phyloP scores from a whole-genome alignment of 2,113 vertebrate genomes.

The Emydocephalus ijimae region DNA sequence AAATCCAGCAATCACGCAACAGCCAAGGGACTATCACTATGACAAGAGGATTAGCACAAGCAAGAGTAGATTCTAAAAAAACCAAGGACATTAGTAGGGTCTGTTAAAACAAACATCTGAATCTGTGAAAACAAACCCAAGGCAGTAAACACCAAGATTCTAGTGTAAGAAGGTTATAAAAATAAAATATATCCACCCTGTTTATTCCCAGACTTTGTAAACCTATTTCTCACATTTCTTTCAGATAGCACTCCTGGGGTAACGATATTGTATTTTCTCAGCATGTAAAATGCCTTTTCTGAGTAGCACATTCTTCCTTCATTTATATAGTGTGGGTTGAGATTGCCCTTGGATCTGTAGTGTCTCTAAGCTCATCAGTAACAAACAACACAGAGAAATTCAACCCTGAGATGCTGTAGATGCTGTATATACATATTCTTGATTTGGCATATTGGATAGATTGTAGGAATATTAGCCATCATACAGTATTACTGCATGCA shows the following conservation, averaged over 20 bases:
- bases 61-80: not conserved
- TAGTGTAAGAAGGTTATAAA: constrained; percentile 9
- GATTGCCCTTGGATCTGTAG: not conserved
- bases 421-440: not conserved
- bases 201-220: not conserved
- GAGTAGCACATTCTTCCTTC: not conserved
- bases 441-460: not conserved
- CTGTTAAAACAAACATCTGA: not conserved
- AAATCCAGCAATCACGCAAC: not conserved
- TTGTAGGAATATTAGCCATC: not conserved
- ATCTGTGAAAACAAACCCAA: not conserved
- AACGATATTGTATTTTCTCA: constrained; percentile 11
- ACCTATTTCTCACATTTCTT: constrained; percentile 10
- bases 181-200: constrained; percentile 17
- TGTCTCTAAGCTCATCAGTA: not conserved
- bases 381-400: not conserved
- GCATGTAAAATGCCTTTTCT: not conserved
- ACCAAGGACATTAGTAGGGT: not conserved
- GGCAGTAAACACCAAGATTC: not conserved
- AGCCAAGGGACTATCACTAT: not conserved
- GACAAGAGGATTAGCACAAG: not conserved
- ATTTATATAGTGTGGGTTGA: not conserved
- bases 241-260: constrained; percentile 8
- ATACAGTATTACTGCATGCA: not conserved
- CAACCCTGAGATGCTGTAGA: not conserved